A percentile compares a stretch with the other conserved stretches of the same genome.
These are phyloP conservation scores for Chrysolina americana DNA, from an alignment of 2,888 invertebrate genomes.

Conservation along the genomic window DNA sequence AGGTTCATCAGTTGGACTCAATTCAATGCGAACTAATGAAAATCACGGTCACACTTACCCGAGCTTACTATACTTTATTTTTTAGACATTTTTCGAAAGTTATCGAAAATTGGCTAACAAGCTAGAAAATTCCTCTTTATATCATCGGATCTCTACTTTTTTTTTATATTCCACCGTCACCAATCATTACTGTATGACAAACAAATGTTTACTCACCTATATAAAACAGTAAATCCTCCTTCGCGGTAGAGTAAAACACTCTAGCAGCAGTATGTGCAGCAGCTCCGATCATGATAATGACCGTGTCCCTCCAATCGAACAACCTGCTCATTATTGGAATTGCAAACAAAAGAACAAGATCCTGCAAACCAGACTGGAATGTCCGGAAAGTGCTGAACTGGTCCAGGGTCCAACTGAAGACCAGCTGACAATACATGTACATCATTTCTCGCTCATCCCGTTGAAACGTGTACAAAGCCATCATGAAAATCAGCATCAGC, in stretches of 20 bases:
- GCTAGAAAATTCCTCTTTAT: no score
- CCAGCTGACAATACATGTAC: constrained; percentile 81
- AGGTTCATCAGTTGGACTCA: no score
- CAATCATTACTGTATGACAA: no score
- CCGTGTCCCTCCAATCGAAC: constrained; percentile 79
- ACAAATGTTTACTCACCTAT: constrained; percentile 67
- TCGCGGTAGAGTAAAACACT: constrained; percentile 77
- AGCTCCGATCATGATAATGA: constrained; percentile 82
- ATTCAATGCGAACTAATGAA: no score
- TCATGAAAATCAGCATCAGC: constrained; percentile 79
- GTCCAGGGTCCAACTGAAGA: constrained; percentile 80
- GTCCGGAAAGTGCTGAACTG: constrained; percentile 81
- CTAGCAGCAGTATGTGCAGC: constrained; percentile 79
- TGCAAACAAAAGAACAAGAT: constrained; percentile 79
- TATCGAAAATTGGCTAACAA: no score
- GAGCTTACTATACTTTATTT: no score
- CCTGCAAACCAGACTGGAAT: constrained; percentile 80
- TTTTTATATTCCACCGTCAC: no score
- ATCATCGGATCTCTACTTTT: no score
- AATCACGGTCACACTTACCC: no score
- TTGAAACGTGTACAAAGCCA: constrained; percentile 87
- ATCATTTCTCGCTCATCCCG: constrained; percentile 85
- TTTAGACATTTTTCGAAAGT: no score
- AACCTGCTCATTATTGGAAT: constrained; percentile 81
- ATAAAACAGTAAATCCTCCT: constrained; percentile 75